Base-by-base conservation (phyloP, 2,797 vertebrate species). In the Intellagama lesueurii region DNA sequence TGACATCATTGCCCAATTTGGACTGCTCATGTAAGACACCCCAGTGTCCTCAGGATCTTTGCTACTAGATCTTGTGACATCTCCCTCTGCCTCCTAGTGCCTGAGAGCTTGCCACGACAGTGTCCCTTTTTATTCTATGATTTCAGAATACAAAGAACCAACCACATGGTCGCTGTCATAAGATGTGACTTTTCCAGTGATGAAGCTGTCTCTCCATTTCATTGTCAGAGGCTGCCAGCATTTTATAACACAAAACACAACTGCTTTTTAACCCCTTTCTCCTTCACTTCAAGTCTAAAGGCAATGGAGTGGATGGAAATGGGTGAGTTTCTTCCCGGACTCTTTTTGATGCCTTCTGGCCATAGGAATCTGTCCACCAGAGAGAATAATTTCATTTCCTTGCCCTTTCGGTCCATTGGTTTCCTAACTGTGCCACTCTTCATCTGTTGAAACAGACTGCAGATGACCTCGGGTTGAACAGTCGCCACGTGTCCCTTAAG, bases 11-110 rank as follows among this genome's bases (percentile, higher is more conserved):
- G 9, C 44, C 47, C 81, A n/a, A 86, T 35, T 68, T 77, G 12
- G 66, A n/a, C 70, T 30, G 82, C 88, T 87, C 81, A 47, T 44
- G 40, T 3, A 73, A 87, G 47, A 40, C 68, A 11, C 85, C 88
- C 75, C 28, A 76, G 80, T 88, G 88, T 28, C 87, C 12, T 91
- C 2, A 4, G 17, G 16, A 60, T 81, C 87, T 86, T 69, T 88
- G 22, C 49, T 91, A 28, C 4, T 89, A 76, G 76, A 68, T 69
- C 64, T 69, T 75, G 68, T 0, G 0, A 9, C 49, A 56, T 14
- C 19, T 52, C 35, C 64, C 44, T 7, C 24, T 69, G 64, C 26
- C 77, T 11, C 7, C 19, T 28, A 52, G 16, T 16, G 81, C 4
- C 49, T 52, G 56, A 28, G 64, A 69, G 9, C 32, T 26, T 17